Conservation (phyloP, 1,140 invertebrate genomes). For the Oryctes rhinoceros region DNA sequence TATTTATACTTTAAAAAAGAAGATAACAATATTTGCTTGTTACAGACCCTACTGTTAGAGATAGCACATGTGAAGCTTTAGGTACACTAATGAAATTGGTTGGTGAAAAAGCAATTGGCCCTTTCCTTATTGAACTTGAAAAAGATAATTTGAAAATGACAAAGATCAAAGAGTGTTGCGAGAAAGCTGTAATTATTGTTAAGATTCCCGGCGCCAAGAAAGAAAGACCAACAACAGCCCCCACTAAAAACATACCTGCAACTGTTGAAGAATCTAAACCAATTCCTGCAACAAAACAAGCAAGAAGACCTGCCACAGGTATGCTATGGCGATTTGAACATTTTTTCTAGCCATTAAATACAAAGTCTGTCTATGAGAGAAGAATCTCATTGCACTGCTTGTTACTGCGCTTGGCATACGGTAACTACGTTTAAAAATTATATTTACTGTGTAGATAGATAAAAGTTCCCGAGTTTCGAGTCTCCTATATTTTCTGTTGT, state of each 20-base stretch:
- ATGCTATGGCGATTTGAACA: background rate
- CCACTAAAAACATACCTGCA: constrained; percentile 61
- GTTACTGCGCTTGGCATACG: no score
- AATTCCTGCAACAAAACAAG: constrained; percentile 43
- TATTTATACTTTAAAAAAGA: background rate
- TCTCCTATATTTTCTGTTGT: no score
- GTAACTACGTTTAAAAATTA: no score
- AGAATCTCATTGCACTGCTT: no score
- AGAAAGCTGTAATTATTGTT: constrained; percentile 87
- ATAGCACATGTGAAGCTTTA: constrained; percentile 87
- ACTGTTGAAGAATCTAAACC: constrained; percentile 54
- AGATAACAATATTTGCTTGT: constrained; percentile 44
- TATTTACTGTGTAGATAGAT: no score
- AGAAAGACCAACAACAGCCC: constrained; percentile 65
- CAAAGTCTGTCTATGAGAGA: no score
- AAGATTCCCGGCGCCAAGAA: constrained; percentile 72
- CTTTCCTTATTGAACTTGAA: constrained; percentile 89
- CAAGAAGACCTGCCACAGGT: constrained; percentile 44
- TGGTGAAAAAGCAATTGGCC: constrained; percentile 88
- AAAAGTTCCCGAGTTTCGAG: no score
- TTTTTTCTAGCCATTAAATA: background rate
- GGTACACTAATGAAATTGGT: constrained; percentile 95
- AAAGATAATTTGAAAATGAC: constrained; percentile 90
- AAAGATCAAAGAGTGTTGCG: constrained; percentile 94
- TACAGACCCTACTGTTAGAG: constrained; percentile 83